Conservation (phyloP, 2,888 invertebrate genomes). For the Liposcelis brunnea region DNA sequence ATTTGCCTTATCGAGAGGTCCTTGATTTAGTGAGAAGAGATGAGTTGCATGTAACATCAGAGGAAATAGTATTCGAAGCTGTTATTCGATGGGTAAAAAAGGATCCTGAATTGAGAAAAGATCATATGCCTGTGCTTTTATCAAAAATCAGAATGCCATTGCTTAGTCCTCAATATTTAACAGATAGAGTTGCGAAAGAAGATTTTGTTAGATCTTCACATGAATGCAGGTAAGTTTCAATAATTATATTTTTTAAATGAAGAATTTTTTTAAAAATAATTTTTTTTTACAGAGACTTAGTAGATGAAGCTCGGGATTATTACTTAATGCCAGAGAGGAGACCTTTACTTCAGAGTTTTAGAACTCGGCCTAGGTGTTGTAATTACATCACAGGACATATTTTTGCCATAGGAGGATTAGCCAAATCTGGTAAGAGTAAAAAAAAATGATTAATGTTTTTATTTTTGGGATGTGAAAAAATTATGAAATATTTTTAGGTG, state of each 20-base stretch:
- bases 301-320: slow-evolving; percentile 78
- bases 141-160: slow-evolving; percentile 61
- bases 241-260: not conserved
- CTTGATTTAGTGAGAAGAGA: slow-evolving; percentile 53
- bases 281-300: slow-evolving; percentile 40
- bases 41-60: slow-evolving; percentile 55
- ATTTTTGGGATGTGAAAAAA: not conserved
- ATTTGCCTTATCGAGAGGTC: slow-evolving; percentile 41
- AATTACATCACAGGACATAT: slow-evolving; percentile 60
- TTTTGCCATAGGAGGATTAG: slow-evolving; percentile 72
- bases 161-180: slow-evolving; percentile 61
- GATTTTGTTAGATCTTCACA: slow-evolving; percentile 58
- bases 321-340: slow-evolving; percentile 73
- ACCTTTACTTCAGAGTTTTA: slow-evolving; percentile 55
- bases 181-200: slow-evolving; percentile 64
- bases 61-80: slow-evolving; percentile 73
- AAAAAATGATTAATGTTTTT: slow-evolving; percentile 4
- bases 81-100: slow-evolving; percentile 64
- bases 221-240: slow-evolving; percentile 44
- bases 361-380: slow-evolving; percentile 56
- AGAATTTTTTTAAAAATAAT: slow-evolving; percentile 11
- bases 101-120: slow-evolving; percentile 36
- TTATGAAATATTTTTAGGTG: slow-evolving; percentile 29
- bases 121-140: slow-evolving; percentile 48
- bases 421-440: slow-evolving; percentile 54